These are phyloP conservation scores for Drosophila lini DNA, from an alignment of 1,140 invertebrate genomes.

Conservation along the genomic window DNA sequence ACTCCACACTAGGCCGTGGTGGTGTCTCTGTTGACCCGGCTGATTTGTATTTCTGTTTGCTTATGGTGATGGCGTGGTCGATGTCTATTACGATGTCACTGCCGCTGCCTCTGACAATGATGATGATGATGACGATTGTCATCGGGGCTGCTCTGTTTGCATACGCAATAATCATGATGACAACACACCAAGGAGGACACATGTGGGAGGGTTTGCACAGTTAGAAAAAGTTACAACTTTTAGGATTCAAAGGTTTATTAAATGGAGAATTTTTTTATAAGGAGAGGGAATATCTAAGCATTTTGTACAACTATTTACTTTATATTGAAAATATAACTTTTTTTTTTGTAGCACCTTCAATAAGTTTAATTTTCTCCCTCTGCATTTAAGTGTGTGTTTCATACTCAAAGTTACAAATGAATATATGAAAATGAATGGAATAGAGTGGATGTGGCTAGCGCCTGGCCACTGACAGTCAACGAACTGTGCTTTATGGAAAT, in stretches of 20 bases:
- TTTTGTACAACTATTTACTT: too few relatives aligned
- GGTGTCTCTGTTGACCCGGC: slow-evolving; percentile 44
- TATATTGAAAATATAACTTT: too few relatives aligned
- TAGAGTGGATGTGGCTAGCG: slow-evolving; percentile 12
- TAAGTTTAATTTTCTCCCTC: neutral
- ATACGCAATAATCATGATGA: slow-evolving; percentile 66
- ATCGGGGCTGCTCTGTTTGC: slow-evolving; percentile 58
- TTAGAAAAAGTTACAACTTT: neutral
- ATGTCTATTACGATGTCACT: slow-evolving; percentile 5
- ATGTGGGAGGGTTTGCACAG: neutral
- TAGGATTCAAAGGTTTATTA: rapidly evolving
- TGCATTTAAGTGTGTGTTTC: slow-evolving; percentile 2
- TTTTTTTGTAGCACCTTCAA: too few relatives aligned
- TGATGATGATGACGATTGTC: slow-evolving; percentile 67
- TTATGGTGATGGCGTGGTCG: neutral
- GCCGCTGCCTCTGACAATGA: slow-evolving; percentile 1
- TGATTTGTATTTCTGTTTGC: slow-evolving; percentile 68
- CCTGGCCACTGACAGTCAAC: slow-evolving; percentile 57
- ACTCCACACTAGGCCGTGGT: neutral
- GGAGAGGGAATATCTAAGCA: neutral
- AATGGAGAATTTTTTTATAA: too few relatives aligned
- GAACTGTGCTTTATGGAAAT: slow-evolving; percentile 52
- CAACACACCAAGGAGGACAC: slow-evolving; percentile 17
- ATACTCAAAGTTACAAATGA: slow-evolving; percentile 26
- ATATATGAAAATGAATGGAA: slow-evolving; percentile 46